Base-by-base conservation (phyloP, 2,888 invertebrate species). In the Drosophila mimica region DNA sequence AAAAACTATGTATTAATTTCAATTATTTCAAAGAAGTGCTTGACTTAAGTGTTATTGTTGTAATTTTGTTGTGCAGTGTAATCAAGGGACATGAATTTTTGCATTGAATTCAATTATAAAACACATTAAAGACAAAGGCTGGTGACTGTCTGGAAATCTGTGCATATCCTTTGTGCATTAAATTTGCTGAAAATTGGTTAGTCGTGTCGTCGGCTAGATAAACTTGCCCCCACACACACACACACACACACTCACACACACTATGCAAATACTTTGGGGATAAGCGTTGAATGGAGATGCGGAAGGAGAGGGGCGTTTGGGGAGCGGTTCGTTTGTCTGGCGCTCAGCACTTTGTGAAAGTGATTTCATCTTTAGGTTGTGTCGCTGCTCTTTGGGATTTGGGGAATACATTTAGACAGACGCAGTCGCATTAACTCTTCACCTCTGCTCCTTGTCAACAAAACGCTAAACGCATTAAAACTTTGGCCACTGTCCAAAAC, bases 101-200 rank as follows among this genome's bases (percentile, higher is more conserved):
- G 85, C 82, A 77, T 90, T 83, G 85, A 87, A 90, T 90, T 89
- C 85, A 89, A 88, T 88, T 88, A 88, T 76, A 74, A 87, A 80
- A 74, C 57, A 69, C 77, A 80, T 75, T 74, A 79, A 90, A 76
- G 70, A 64, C 70, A 76, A 73, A 74, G 82, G 43, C 48, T 56
- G 66, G 67, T 53, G 63, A 58, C 69, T 74, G 79, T 74, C 74
- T 78, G 82, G 65, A 74, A 81, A 81, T 84, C 73, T 69, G 73
- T 79, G 85, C 79, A 61, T 62, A 70, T 87, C 74, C 82, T 83
- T 82, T 81, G 80, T 76, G 87, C 82, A 76, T 77, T 83, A 90
- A 90, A 91, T 89, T 91, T 91, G 90, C 90, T 86, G 87, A 81
- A 89, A 89, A 91, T 91, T 89, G 90, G 90, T 89, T 81, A 87